Percentiles rank a stretch among this genome's conserved stretches.
Evolutionary conservation across 2,888 invertebrate species (phyloP).

Genomic region (Pseudeuparius sepicola): DNA sequence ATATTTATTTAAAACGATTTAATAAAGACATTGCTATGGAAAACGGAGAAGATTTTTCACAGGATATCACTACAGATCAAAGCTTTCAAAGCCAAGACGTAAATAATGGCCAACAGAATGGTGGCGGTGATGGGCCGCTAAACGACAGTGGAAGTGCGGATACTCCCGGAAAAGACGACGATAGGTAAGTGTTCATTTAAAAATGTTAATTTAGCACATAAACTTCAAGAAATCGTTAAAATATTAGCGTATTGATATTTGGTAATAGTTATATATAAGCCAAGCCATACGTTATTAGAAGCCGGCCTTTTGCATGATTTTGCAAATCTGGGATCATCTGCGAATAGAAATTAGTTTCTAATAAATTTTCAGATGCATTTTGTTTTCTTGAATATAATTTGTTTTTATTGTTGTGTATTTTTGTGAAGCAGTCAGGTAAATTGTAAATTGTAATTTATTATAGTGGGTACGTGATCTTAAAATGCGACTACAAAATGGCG

Average conservation of each 20-base stretch:
- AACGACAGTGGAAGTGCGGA: conserved; percentile 63
- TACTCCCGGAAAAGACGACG: conserved; percentile 70
- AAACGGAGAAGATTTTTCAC: conserved; percentile 71
- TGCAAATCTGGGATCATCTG: conserved; percentile 29
- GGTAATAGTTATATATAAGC: too few species aligned
- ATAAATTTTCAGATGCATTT: conserved; percentile 18
- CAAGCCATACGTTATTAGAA: too few species aligned
- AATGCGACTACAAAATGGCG: conserved; percentile 27
- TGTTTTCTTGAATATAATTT: conserved; percentile 27
- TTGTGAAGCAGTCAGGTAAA: too few species aligned
- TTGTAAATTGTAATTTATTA: too few species aligned
- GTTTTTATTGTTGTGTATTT: conserved; percentile 23
- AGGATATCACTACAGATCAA: conserved; percentile 58
- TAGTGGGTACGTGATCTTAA: too few species aligned
- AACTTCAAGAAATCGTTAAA: too few species aligned
- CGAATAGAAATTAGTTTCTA: conserved; percentile 22
- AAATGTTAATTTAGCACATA: too few species aligned
- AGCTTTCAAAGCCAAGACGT: conserved; percentile 58
- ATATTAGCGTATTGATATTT: too few species aligned
- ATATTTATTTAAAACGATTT: too few species aligned
- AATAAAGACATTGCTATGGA: conserved; percentile 59
- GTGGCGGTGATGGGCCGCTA: conserved; percentile 56
- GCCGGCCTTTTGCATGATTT: conserved; percentile 11
- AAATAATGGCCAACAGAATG: conserved; percentile 47
- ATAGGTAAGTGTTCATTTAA: conserved; percentile 52